Percentiles rank a stretch among this genome's conserved stretches.
phyloP scores from a whole-genome alignment of 2,797 vertebrate species.

The Pelodytes ibericus region DNA sequence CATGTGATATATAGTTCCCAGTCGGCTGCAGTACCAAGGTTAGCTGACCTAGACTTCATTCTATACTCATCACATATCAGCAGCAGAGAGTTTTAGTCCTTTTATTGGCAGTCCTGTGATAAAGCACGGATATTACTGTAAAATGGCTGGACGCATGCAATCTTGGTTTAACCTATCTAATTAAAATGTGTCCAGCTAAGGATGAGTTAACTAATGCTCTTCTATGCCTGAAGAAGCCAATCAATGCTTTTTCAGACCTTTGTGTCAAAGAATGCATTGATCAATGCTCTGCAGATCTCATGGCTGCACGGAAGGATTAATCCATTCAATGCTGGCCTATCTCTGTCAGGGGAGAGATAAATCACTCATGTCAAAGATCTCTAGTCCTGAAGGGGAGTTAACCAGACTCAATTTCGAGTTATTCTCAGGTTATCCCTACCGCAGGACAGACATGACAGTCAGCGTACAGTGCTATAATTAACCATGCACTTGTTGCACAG shows the following conservation, averaged over 20 bases:
- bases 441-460: background rate
- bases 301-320: background rate
- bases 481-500: no score
- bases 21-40: no score
- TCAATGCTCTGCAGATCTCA: background rate
- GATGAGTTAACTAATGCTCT: background rate
- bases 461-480: no score
- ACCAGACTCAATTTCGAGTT: background rate
- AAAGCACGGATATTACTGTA: no score
- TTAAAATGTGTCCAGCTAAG: background rate
- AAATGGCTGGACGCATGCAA: no score
- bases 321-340: background rate
- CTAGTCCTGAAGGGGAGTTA: background rate
- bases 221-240: background rate
- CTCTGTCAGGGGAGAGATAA: background rate
- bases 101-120: no score
- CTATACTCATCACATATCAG: no score
- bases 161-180: no score
- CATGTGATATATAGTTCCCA: no score
- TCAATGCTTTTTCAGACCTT: background rate
- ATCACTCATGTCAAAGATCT: constrained; percentile 2
- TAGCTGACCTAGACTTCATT: no score
- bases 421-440: background rate
- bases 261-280: constrained; percentile 3
- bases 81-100: no score